Base-by-base conservation (phyloP, 2,113 vertebrate genomes). In the human (Homo sapiens) region DNA sequence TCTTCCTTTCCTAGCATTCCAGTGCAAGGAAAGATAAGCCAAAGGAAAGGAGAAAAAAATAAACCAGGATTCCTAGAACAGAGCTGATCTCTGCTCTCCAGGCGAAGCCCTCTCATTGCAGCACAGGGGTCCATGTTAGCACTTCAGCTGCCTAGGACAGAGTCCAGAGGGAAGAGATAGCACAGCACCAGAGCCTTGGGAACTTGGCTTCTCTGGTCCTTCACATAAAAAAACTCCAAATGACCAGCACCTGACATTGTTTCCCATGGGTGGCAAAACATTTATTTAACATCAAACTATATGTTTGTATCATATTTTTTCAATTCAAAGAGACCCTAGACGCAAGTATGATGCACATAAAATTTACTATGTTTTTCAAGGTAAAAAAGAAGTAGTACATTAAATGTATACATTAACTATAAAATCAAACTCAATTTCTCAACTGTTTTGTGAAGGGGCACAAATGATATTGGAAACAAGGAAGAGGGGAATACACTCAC, bases 111-210 rank as follows among this genome's bases (percentile, higher is more conserved):
- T 50, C 70, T 85, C n/a, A 38, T 3, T 4, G 32, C 14, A 68
- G 30, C 43, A 2, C 23, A 57, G 57, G 4, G 23, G 32, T 57
- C 66, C 50, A 16, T 48, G 52, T 38, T 45, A 7, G 2, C 6
- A 22, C 32, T 11, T 25, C 17, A 40, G 38, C 6, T 1, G 14
- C 30, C 13, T 2, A 9, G 52, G 1, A 0, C 6, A 75, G 4
- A 11, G 32, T 18, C 35, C 35, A 8, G 20, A n/a, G 22, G 27
- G 4, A 43, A 43, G 40, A 68, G 17, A 72, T 1, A 10, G 10
- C 32, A 17, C 6, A 40, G 3, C 9, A 25, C 20, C 14, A 70
- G 45, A 6, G 5, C 22, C 18, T 45, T 76, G 50, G 45, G 6
- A 8, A 83, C 57, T 45, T 38, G 61, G 45, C 43, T 13, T 68